phyloP scores from a whole-genome alignment of 2,888 invertebrate species.

The Drosophila antonietae region DNA sequence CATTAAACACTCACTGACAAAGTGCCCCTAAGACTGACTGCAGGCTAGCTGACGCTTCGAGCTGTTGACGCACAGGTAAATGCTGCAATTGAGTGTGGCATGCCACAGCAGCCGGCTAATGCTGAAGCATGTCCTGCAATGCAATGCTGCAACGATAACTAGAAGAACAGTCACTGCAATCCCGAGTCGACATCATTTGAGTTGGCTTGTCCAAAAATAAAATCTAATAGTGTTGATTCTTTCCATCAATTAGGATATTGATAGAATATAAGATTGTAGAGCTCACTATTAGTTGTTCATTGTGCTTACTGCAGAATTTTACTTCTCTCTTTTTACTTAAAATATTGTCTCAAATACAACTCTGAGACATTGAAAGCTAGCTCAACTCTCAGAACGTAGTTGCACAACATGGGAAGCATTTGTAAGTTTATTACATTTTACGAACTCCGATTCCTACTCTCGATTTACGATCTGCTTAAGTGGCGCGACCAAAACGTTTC shows the following conservation, averaged over 20 bases:
- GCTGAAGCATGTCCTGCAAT: not conserved
- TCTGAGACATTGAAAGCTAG: not conserved
- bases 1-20: conserved; percentile 76
- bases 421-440: not conserved
- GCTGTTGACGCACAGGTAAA: conserved; percentile 71
- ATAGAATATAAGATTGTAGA: not conserved
- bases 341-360: not conserved
- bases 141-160: not conserved
- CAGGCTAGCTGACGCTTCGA: conserved; percentile 44
- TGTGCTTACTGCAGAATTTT: not conserved
- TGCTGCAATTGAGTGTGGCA: conserved; percentile 63
- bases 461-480: conserved; percentile 18
- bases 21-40: conserved; percentile 60
- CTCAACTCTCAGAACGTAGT: not conserved
- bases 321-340: not conserved
- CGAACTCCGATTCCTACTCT: not conserved
- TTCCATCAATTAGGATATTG: not conserved
- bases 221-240: not conserved
- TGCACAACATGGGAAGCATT: not conserved
- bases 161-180: not conserved
- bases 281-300: not conserved
- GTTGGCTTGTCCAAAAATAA: not conserved
- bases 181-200: not conserved
- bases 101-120: conserved; percentile 47
- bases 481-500: not conserved